Evolutionary conservation across 2,888 invertebrate species (phyloP).

Genomic region (Baccha elongata): DNA sequence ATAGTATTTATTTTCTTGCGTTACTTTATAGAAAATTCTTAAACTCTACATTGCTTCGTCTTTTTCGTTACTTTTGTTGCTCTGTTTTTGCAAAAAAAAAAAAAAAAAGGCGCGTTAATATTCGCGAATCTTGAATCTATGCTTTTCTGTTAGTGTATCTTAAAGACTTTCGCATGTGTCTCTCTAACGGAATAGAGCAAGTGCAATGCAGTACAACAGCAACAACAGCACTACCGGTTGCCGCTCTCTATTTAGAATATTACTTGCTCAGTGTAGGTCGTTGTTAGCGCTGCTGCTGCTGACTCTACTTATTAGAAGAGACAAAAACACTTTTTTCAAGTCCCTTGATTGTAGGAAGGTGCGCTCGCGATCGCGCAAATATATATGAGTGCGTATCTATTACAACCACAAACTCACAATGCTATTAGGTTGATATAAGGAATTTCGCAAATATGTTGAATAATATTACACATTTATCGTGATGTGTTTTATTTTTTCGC

Average conservation of each 20-base stretch:
- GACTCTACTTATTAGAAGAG: conserved; percentile 59
- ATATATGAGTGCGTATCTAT: conserved; percentile 72
- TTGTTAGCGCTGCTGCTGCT: not conserved
- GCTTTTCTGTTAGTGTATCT: conserved; percentile 46
- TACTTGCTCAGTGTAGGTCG: conserved; percentile 16
- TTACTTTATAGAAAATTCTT: conserved; percentile 64
- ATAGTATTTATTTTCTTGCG: conserved; percentile 50
- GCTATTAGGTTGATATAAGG: conserved; percentile 68
- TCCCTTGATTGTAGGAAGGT: conserved; percentile 48
- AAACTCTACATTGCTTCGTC: conserved; percentile 5
- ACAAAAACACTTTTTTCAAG: conserved; percentile 31
- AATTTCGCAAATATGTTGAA: conserved; percentile 74
- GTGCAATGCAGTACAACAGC: no score
- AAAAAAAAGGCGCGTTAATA: conserved; percentile 40
- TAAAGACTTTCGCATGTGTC: conserved; percentile 37
- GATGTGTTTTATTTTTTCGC: conserved; percentile 59
- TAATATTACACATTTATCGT: conserved; percentile 70
- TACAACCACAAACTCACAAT: conserved; percentile 56
- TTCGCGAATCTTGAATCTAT: conserved; percentile 56
- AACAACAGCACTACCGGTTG: conserved; percentile 22
- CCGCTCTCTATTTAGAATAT: conserved; percentile 32
- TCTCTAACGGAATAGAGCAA: conserved; percentile 50
- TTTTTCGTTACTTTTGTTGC: conserved; percentile 25
- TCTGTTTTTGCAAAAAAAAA: conserved; percentile 3
- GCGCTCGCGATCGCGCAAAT: conserved; percentile 59